These are phyloP conservation scores for Oncorhynchus kisutch DNA, from an alignment of 2,113 vertebrate genomes.

Conservation along the genomic window DNA sequence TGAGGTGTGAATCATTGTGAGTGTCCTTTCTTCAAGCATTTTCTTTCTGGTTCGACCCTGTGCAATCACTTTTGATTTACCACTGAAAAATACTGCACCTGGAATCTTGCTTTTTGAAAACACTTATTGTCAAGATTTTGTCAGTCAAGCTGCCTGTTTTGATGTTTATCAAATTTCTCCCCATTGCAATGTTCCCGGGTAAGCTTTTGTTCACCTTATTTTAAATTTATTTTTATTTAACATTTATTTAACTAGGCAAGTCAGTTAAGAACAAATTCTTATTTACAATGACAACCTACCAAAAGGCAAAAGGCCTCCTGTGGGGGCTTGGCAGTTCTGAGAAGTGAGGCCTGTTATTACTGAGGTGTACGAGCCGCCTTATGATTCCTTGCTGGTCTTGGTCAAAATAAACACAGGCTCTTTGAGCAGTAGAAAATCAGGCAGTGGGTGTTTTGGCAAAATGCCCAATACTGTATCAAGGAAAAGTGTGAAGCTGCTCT, in stretches of 20 bases:
- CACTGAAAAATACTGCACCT: conserved; percentile 14
- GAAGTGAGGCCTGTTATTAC: conserved; percentile 17
- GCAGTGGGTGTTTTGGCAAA: conserved; percentile 39
- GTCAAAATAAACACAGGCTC: conserved; percentile 52
- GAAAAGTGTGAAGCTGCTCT: neutral
- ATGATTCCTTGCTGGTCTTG: conserved; percentile 28
- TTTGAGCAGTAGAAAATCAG: conserved; percentile 37
- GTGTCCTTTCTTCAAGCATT: neutral
- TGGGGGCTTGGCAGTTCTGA: conserved; percentile 9
- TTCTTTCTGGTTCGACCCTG: neutral
- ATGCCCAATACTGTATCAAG: conserved; percentile 30
- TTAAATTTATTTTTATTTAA: too few relatives aligned
- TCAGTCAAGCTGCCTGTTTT: conserved; percentile 16
- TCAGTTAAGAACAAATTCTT: too few relatives aligned
- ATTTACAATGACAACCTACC: too few relatives aligned
- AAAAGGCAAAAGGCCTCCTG: too few relatives aligned
- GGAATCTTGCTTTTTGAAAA: conserved; percentile 9
- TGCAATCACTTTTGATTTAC: conserved; percentile 15
- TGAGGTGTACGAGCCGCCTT: conserved; percentile 1
- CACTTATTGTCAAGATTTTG: conserved; percentile 28
- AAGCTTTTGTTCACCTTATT: neutral
- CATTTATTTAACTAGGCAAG: too few relatives aligned
- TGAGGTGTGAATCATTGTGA: conserved; percentile 37
- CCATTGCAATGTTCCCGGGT: conserved; percentile 1
- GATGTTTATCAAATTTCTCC: conserved; percentile 15